These are phyloP conservation scores for Pipistrellus pygmaeus DNA, from an alignment of 2,797 vertebrate species.

Conservation along the genomic window DNA sequence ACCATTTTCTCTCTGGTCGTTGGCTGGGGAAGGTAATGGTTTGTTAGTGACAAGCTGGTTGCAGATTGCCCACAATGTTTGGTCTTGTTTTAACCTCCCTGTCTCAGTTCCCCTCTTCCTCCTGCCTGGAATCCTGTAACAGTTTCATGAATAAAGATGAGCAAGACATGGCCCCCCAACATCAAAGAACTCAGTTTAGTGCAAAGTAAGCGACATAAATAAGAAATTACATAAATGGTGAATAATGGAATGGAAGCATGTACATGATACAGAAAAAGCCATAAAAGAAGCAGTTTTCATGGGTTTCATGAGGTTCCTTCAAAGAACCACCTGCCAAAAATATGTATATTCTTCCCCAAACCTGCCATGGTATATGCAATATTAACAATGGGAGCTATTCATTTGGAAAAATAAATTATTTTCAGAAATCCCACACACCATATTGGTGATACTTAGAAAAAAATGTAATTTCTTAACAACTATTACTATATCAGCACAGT, in stretches of 20 bases:
- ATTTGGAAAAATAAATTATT: constrained; percentile 8
- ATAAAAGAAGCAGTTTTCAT: background rate
- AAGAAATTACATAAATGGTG: background rate
- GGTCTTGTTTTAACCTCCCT: too few species aligned
- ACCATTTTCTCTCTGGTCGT: too few species aligned
- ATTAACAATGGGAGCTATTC: background rate
- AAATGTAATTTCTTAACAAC: background rate
- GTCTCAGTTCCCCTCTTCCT: too few species aligned
- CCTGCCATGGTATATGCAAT: background rate
- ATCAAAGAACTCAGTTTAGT: constrained; percentile 42
- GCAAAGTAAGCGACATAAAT: background rate
- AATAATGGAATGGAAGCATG: background rate
- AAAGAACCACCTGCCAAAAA: constrained; percentile 29
- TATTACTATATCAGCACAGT: background rate
- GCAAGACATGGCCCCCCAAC: background rate
- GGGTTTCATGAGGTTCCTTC: background rate
- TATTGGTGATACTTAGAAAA: constrained; percentile 19
- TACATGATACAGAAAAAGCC: background rate
- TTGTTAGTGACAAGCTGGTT: too few species aligned
- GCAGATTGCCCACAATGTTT: too few species aligned
- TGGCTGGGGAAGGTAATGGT: too few species aligned
- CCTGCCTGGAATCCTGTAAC: too few species aligned
- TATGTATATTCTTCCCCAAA: background rate
- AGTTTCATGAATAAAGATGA: background rate
- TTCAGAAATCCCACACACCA: background rate